Evolutionary conservation across 2,113 vertebrate genomes (phyloP), one percentile per base, ranked within the genome.

Genomic region (Monopterus albus): DNA sequence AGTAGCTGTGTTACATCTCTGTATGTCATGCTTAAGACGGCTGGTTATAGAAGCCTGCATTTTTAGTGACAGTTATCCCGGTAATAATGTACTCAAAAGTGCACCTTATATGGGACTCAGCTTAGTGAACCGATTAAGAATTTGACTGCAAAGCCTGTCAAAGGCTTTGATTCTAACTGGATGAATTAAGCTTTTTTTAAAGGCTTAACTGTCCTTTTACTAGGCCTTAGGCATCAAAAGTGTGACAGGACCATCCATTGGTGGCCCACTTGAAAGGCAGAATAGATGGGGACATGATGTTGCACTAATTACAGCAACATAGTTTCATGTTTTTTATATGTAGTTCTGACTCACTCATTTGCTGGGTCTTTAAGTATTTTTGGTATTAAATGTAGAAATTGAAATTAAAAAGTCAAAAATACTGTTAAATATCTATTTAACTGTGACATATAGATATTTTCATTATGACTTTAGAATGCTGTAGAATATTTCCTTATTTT

Each of bases 1-100:
- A 91, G 49, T 75, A 68, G 13, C 52, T 45, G 20, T 65, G 10
- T 47, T 11, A 39, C 47, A 15, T 42, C 12, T 31, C 15, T 45
- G 7, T 53, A 50, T 72, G 17, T 65, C 18, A 21, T 7, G 3
- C 10, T 64, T 65, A 31, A 59, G 18, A 62, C 18, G n/a, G 17
- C 2, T 62, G 14, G 6, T 47, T 20, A 51, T 33, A 29, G 2
- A 33, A 56, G 8, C 7, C 12, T 61, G 36, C 2, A 31, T n/a
- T n/a, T n/a, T n/a, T n/a, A n/a, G n/a, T n/a, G n/a, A n/a, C n/a
- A n/a, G n/a, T n/a, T n/a, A n/a, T n/a, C n/a, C n/a, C n/a, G n/a
- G n/a, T n/a, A n/a, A n/a, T n/a, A n/a, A n/a, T n/a, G n/a, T n/a
- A n/a, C n/a, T n/a, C n/a, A n/a, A n/a, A n/a, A n/a, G n/a, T n/a